Percentiles rank a stretch among this genome's conserved stretches.
These are phyloP conservation scores for Paratilapia polleni DNA, from an alignment of 2,113 vertebrate species.

Conservation along the genomic window DNA sequence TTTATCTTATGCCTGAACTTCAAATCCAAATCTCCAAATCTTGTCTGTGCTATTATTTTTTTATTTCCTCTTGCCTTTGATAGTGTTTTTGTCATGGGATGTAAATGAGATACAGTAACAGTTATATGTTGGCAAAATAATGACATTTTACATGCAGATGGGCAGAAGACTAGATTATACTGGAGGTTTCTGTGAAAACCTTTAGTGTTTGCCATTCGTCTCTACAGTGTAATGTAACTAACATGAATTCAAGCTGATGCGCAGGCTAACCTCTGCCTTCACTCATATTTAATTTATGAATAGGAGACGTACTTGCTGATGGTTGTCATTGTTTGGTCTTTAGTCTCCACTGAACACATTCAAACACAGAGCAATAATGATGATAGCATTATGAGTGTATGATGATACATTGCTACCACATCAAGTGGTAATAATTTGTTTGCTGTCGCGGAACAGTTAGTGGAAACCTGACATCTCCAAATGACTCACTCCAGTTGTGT, in stretches of 20 bases:
- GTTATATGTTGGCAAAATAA: neutral
- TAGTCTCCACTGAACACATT: neutral
- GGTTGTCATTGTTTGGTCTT: constrained; percentile 3
- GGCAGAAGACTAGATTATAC: neutral
- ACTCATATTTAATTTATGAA: neutral
- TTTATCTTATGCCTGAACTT: too few relatives aligned
- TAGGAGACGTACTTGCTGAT: neutral
- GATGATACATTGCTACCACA: neutral
- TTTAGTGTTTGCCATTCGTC: neutral
- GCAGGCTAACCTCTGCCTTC: neutral
- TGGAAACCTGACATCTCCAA: constrained; percentile 21
- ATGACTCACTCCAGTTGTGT: constrained; percentile 5
- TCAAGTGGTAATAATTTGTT: neutral
- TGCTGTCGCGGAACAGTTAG: neutral
- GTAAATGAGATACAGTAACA: neutral
- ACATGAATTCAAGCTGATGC: neutral
- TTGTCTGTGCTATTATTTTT: neutral
- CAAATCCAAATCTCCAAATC: too few relatives aligned
- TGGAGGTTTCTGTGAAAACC: neutral
- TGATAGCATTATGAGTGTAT: neutral
- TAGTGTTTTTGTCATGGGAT: neutral
- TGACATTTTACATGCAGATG: neutral
- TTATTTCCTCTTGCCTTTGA: neutral
- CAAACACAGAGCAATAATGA: neutral
- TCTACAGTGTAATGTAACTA: neutral